Evolutionary conservation across 2,888 invertebrate genomes (phyloP), one percentile per base, ranked within the genome.

Genomic region (Onthophagus sagittarius): DNA sequence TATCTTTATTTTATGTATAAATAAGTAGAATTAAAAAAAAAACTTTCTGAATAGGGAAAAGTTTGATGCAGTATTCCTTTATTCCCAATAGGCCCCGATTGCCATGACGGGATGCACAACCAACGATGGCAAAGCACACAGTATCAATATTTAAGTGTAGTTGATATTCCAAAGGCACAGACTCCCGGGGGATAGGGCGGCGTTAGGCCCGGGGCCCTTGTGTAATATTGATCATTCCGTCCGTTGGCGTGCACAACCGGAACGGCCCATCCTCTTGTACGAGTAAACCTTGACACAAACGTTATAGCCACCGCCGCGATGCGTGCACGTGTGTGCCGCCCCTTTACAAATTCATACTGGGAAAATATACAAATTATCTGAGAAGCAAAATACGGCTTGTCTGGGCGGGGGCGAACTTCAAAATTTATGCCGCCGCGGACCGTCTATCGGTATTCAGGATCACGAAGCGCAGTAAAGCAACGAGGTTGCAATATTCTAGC

Each of bases 151-250:
- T 76, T 77, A 77, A 79, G 77, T 77, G 77, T 79, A 77, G 81
- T 82, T 79, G 79, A 80, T 81, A 83, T 83, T 83, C 83, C 79
- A 81, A 81, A 79, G 81, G 80, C 79, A 79, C 76, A 77, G 75
- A 76, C 76, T 80, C 83, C 79, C 82, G 62, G 67, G 83, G 79
- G 83, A 81, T 78, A 78, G 80, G 80, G 81, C 78, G 80, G 80
- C 80, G 80, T 79, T 78, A 78, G 67, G 79, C 83, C 80, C 78
- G 78, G 79, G 82, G 82, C 79, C 79, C 79, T 80, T 77, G 79
- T 82, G 80, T 83, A 84, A 83, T 83, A 84, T 84, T 84, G 82
- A 84, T 82, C 81, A 81, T 79, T 80, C 80, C 81, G 79, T 79
- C 80, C 80, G 80, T 77, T 75, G 76, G 75, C 78, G 77, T 77